Percentiles rank a stretch among this genome's conserved stretches.
These are phyloP conservation scores for Trimorus sp. DNA, from an alignment of 2,888 invertebrate genomes.

Conservation along the genomic window DNA sequence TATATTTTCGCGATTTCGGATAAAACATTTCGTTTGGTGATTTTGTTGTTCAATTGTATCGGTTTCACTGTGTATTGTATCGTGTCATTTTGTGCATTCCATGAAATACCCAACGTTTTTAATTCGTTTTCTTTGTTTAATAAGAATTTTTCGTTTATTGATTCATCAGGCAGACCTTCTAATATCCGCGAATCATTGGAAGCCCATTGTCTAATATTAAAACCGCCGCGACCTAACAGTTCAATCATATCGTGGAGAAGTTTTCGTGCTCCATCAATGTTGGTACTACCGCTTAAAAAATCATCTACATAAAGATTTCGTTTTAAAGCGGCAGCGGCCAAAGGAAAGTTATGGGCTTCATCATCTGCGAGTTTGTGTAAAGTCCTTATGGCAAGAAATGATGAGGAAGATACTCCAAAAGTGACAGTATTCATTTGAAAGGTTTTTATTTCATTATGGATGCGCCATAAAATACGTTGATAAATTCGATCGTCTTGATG, in stretches of 20 bases:
- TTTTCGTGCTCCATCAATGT: slow-evolving; percentile 18
- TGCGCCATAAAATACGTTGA: slow-evolving; percentile 10
- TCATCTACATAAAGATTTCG: slow-evolving; percentile 17
- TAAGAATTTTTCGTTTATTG: slow-evolving; percentile 34
- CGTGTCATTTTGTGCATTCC: neutral
- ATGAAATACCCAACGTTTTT: neutral
- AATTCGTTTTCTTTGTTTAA: neutral
- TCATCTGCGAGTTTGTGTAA: no score
- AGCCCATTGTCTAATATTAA: slow-evolving; percentile 67
- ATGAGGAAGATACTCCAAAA: no score
- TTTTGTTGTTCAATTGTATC: neutral
- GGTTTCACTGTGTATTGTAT: neutral
- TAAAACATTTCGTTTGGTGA: neutral
- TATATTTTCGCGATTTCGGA: slow-evolving; percentile 11
- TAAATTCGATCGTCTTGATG: slow-evolving; percentile 22
- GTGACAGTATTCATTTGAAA: no score
- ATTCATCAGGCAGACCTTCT: slow-evolving; percentile 1
- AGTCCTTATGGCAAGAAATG: no score
- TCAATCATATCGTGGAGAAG: slow-evolving; percentile 48
- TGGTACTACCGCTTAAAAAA: neutral
- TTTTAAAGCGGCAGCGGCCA: neutral
- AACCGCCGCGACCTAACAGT: slow-evolving; percentile 50
- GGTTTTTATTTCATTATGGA: no score
- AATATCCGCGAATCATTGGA: slow-evolving; percentile 56
- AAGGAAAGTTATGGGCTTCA: slow-evolving; percentile 1